Evolutionary conservation across 2,888 invertebrate species (phyloP).

Genomic region (Caenorhabditis afra): DNA sequence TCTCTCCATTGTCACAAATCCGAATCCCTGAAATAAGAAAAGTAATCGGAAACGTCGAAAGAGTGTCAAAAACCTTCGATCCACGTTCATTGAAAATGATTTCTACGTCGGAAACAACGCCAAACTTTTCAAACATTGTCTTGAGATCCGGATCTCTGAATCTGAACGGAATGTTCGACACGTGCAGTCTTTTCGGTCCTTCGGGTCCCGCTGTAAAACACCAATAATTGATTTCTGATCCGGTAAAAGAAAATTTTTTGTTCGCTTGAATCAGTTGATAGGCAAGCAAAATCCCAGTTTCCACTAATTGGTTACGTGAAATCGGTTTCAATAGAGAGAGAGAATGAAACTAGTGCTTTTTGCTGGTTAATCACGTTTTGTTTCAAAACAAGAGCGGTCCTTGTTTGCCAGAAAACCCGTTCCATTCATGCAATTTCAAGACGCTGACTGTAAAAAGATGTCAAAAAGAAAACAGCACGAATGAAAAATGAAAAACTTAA

Average conservation of each 20-base stretch:
- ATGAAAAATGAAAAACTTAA: constrained; percentile 48
- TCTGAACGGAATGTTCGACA: constrained; percentile 99
- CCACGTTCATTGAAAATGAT: constrained; percentile 99
- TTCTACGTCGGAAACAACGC: constrained; percentile 98
- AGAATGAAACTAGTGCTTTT: constrained; percentile 26
- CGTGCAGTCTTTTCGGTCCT: constrained; percentile 89
- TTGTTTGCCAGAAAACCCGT: constrained; percentile 41
- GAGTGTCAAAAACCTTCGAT: constrained; percentile 86
- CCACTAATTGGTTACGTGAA: constrained; percentile 51
- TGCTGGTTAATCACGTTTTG: constrained; percentile 50
- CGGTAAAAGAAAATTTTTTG: constrained; percentile 14
- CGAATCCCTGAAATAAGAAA: constrained; percentile 95
- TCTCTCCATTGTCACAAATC: constrained; percentile 99
- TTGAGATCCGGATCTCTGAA: constrained; percentile 98
- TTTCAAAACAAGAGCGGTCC: too few species aligned
- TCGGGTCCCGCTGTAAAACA: constrained; percentile 61
- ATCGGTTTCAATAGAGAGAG: constrained; percentile 32
- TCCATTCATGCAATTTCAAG: constrained; percentile 56
- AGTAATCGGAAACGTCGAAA: too few species aligned
- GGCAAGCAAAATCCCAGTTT: constrained; percentile 40
- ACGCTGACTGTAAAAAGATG: constrained; percentile 48
- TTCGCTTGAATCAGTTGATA: constrained; percentile 38
- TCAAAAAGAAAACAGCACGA: constrained; percentile 59
- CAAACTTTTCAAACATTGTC: constrained; percentile 90
- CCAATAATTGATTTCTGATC: background rate